Conservation (phyloP, 2,888 invertebrate species). For the Mantis religiosa region DNA sequence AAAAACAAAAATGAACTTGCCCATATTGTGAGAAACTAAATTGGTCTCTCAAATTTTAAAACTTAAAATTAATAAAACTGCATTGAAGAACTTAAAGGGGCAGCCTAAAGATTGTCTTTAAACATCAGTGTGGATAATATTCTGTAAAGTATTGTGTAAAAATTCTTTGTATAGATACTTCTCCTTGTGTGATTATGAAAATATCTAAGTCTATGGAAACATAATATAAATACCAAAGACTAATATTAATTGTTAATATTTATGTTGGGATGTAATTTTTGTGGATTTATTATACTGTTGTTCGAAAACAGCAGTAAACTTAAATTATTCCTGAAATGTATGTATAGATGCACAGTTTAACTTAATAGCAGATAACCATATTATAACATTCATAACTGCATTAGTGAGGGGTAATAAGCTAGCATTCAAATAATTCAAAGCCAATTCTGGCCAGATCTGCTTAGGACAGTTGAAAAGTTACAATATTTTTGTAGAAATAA, state of each 20-base stretch:
- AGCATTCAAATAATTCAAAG: background rate
- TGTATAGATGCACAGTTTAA: background rate
- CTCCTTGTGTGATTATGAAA: background rate
- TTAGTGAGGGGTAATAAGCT: background rate
- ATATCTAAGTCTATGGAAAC: conserved; percentile 15
- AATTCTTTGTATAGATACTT: background rate
- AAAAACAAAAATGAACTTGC: background rate
- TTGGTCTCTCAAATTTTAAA: background rate
- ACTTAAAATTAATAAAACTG: background rate
- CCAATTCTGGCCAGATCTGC: background rate
- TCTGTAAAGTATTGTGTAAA: background rate
- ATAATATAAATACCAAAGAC: conserved; percentile 20
- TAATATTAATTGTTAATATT: conserved; percentile 19
- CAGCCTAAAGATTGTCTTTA: background rate
- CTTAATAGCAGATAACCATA: background rate
- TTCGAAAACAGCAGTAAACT: background rate
- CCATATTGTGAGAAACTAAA: background rate
- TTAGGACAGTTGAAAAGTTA: background rate
- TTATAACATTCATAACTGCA: background rate
- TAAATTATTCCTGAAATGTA: background rate
- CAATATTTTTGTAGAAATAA: background rate
- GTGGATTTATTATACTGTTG: background rate
- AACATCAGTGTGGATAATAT: background rate
- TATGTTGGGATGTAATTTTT: background rate
- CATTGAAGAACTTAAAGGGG: background rate